Base-by-base conservation (phyloP, 1,140 invertebrate genomes). In the Eriosoma lanigerum region DNA sequence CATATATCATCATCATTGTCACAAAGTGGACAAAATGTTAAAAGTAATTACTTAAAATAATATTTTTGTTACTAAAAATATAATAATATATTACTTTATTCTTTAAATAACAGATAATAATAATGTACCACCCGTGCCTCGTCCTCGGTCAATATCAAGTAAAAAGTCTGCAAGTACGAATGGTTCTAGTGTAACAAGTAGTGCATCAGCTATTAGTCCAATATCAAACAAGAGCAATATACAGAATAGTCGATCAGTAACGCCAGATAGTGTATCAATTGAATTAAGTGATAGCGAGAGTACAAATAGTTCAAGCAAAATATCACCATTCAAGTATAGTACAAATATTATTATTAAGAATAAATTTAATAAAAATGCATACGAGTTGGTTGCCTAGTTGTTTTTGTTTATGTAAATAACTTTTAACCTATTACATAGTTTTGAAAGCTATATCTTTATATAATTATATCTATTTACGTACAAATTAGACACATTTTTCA, bases 241-340 rank as follows among this genome's bases (percentile, higher is more conserved):
- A 12, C 21, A 44, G 19, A 44, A 60, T 12, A 78, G 73, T 24
- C 29, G 54, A 78, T 60, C 73, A 46, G 38, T 58, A 78, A 58
- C 73, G 0, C 54, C 54, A 46, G 73, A 78, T 48, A 78, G 73
- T 78, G 56, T 78, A 9, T 78, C 73, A 2, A 78, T 78, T 58
- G 73, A 78, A 44, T 58, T 78, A 46, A 78, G 73, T 26, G 73
- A 78, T 26, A 58, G 29, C 60, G 73, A 78, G 17, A 62, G 24
- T 3, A 78, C 32, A 21, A 56, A 78, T 15, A 78, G 5, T 48
- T 46, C 73, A 46, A 78, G 26, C 21, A 78, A 46, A 76, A 62
- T 56, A 56, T 12, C 44, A 8, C 72, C 52, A 38, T 75, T 58
- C 32, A 56, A 75, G 72, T 75, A 75, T 38, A 56, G 4, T 75